phyloP scores from a whole-genome alignment of 2,797 vertebrate species.

The Hypotaenidia okinawae region DNA sequence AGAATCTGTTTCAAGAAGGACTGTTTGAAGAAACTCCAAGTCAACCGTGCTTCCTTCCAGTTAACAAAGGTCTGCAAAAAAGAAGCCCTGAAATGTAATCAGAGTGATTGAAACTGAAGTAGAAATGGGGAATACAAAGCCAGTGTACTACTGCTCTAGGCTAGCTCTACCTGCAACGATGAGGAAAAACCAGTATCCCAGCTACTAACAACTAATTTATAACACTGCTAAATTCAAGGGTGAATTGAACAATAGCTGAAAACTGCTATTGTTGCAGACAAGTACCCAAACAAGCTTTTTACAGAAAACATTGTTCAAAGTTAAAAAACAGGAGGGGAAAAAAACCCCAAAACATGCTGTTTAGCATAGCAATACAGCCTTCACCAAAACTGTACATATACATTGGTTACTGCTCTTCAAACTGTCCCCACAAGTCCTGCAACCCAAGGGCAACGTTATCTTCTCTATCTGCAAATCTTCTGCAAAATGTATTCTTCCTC shows the following conservation, averaged over 20 bases:
- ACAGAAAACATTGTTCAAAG: background rate
- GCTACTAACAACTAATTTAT: background rate
- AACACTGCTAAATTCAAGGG: background rate
- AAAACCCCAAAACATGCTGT: fast-evolving
- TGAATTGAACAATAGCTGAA: too few relatives aligned
- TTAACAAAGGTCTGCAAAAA: slow-evolving; percentile 84
- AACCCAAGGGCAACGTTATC: background rate
- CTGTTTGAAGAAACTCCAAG: slow-evolving; percentile 98
- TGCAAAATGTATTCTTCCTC: background rate
- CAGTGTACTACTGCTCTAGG: background rate
- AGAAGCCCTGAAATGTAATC: background rate
- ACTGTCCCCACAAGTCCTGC: background rate
- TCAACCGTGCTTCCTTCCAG: slow-evolving; percentile 87
- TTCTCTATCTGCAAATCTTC: background rate
- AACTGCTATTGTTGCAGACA: background rate
- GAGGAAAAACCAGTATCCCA: background rate
- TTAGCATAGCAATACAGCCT: fast-evolving
- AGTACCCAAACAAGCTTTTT: background rate
- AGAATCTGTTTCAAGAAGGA: slow-evolving; percentile 98
- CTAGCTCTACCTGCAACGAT: background rate
- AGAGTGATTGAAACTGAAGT: fast-evolving
- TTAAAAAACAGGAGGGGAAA: background rate
- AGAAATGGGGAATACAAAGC: background rate
- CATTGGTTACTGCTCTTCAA: background rate
- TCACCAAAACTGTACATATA: background rate